Base-by-base conservation (phyloP, 2,113 vertebrate species). In the Otocyon megalotis region DNA sequence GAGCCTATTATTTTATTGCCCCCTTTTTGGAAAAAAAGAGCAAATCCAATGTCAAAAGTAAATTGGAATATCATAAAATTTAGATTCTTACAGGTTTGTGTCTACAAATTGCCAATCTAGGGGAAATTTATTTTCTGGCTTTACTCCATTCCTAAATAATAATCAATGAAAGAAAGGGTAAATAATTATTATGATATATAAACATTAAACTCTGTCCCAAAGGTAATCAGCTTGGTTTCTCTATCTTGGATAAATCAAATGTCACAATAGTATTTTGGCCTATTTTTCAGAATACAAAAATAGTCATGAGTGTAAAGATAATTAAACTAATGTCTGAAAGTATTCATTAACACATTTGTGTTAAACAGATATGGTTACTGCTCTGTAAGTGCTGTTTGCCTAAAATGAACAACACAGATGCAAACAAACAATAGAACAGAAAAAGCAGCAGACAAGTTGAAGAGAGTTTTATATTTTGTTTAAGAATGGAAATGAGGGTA, bases 161-260 rank as follows among this genome's bases (percentile, higher is more conserved):
- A 72, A 86, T 86, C 7, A 67, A 19, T 92, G 54, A 76, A 90
- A 87, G 87, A 54, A 94, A 58, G 86, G 30, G 17, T 93, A 80
- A 88, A 65, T 30, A 91, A 48, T 48, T 80, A 67, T 37, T 2
- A 37, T 97, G 62, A n/a, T 48, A 37, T 48, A 30, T 93, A 80
- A 95, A 3, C 69, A 96, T 92, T 81, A 76, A 94, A 43, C 30
- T 93, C 24, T 93, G 26, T 79, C 16, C 80, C 30, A 84, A 76
- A 83, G 53, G 32, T 79, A 90, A 87, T 69, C 63, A 88, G 56
- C 62, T 94, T 94, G 74, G 2, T 87, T 95, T 97, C 48, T 92
- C 90, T 67, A 87, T 94, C 58, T 81, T 88, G 35, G 96, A 67
- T 93, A 92, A 93, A 94, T 16, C 30, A 93, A 71, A 74, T 94